A percentile compares a stretch with the other conserved stretches of the same genome.
Conservation (phyloP, 1,140 invertebrate genomes). For the Drosophila sturtevanti region DNA sequence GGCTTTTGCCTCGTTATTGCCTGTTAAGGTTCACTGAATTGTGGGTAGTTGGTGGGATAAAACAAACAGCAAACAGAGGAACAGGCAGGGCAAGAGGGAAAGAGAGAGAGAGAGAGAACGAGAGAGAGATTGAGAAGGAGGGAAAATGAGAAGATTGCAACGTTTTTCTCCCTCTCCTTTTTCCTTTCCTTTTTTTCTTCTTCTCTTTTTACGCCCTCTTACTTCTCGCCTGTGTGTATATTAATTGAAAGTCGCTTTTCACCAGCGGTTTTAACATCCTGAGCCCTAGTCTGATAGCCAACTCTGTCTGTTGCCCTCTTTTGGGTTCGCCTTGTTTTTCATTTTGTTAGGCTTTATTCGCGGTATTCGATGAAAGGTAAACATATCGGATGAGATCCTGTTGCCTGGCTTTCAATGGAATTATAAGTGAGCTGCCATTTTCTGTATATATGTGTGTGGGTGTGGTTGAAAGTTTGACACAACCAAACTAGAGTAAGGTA, state of each 20-base stretch:
- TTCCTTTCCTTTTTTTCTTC: too few relatives aligned
- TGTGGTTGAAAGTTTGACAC: conserved; percentile 2
- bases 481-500: conserved; percentile 6
- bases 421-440: conserved; percentile 8
- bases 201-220: conserved; percentile 3
- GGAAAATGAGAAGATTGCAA: conserved; percentile 30
- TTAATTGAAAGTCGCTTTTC: conserved; percentile 70
- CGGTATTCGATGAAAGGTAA: conserved; percentile 53
- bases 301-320: conserved; percentile 8
- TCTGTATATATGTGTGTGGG: background rate
- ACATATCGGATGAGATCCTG: conserved; percentile 43
- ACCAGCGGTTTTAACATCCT: conserved; percentile 51
- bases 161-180: background rate
- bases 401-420: conserved; percentile 29
- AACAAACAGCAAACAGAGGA: conserved; percentile 1
- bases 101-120: conserved; percentile 27
- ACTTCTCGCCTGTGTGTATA: conserved; percentile 15
- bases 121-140: conserved; percentile 34
- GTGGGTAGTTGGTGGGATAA: conserved; percentile 15
- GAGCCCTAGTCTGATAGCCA: conserved; percentile 9
- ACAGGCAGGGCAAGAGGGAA: conserved; percentile 34
- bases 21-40: conserved; percentile 71
- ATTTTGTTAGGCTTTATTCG: conserved; percentile 28
- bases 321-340: background rate
- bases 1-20: conserved; percentile 71